Conservation (phyloP, 1,140 invertebrate species). For the Thaumetopoea pityocampa region DNA sequence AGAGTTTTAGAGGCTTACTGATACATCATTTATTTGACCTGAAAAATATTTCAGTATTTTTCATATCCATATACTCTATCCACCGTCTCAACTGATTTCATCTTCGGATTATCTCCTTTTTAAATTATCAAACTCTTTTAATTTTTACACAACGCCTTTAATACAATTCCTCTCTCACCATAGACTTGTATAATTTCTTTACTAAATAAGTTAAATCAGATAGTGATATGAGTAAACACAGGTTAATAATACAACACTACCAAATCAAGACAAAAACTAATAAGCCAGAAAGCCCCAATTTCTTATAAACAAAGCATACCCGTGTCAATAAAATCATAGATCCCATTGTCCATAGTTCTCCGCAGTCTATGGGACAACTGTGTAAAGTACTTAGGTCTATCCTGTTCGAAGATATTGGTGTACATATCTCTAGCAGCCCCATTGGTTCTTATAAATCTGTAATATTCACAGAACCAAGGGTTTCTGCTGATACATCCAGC, state of each 20-base stretch:
- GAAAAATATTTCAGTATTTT: too few species aligned
- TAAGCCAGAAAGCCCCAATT: constrained; percentile 6
- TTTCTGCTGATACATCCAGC: constrained; percentile 41
- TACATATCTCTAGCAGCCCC: constrained; percentile 35
- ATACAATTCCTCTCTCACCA: too few species aligned
- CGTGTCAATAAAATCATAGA: constrained; percentile 39
- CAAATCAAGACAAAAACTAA: constrained; percentile 7
- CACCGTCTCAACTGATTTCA: too few species aligned
- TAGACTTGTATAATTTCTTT: too few species aligned
- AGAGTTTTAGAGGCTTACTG: too few species aligned
- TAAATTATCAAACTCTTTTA: too few species aligned
- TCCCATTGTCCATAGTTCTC: constrained; percentile 53
- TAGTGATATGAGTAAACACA: constrained; percentile 1
- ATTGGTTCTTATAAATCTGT: constrained; percentile 28
- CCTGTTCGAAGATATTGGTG: constrained; percentile 35
- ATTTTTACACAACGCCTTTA: too few species aligned
- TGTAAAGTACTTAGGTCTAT: constrained; percentile 51
- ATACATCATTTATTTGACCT: too few species aligned
- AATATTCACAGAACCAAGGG: constrained; percentile 48
- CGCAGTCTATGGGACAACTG: constrained; percentile 49
- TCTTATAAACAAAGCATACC: constrained; percentile 35
- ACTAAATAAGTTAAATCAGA: too few species aligned
- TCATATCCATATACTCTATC: too few species aligned
- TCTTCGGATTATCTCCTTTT: too few species aligned
- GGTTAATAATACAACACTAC: background rate